Conservation (phyloP, 2,113 vertebrate species). For the Campylomormyrus numenius region DNA sequence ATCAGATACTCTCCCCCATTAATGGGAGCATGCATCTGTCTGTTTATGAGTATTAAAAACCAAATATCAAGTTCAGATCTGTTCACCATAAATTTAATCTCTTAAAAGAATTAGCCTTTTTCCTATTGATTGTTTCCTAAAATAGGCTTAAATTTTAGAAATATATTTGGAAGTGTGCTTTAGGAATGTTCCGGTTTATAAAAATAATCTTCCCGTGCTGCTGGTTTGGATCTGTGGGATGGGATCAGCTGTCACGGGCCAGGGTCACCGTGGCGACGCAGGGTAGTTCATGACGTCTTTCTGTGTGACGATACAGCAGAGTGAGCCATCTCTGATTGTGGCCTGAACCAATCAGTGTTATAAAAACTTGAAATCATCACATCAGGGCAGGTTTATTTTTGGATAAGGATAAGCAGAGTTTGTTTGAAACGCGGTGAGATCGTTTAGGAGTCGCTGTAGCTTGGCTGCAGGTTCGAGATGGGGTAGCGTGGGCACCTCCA, state of each 20-base stretch:
- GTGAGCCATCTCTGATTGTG: neutral
- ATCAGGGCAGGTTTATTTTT: neutral
- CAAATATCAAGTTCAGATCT: neutral
- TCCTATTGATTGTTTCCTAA: neutral
- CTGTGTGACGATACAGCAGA: neutral
- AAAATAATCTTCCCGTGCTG: neutral
- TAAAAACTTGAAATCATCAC: neutral
- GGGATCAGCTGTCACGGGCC: neutral
- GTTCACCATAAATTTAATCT: neutral
- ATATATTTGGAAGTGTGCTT: neutral
- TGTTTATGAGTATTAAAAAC: neutral
- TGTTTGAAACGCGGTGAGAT: neutral
- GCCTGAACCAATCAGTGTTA: neutral
- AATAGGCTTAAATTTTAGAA: neutral
- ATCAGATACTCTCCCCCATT: neutral
- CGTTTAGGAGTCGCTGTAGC: neutral
- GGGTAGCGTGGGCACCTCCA: neutral
- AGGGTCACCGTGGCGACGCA: neutral
- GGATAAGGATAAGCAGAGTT: neutral
- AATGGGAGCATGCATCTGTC: neutral
- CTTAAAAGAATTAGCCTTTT: neutral
- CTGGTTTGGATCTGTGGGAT: neutral
- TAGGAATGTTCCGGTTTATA: neutral
- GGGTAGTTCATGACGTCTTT: neutral
- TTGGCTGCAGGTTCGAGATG: too few relatives aligned